Evolutionary conservation across 2,888 invertebrate species (phyloP), one percentile per base, ranked within the genome.

Genomic region (Ceramica pisi): DNA sequence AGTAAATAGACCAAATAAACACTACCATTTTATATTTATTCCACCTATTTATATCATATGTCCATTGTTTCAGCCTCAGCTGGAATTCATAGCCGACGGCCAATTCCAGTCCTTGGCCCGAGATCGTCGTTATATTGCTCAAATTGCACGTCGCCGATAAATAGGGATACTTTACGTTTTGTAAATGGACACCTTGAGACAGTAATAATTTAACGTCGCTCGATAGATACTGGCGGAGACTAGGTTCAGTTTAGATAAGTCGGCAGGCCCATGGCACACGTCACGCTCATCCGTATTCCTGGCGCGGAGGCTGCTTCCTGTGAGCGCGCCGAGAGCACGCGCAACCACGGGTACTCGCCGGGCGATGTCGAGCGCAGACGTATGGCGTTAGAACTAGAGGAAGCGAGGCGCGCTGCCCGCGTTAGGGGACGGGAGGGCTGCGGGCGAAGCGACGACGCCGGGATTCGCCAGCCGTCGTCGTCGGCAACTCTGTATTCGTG

Each of bases 1-100:
- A 90, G 90, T 92, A 93, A 95, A 95, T 93, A 93, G 93, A 93
- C 92, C 92, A 94, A 94, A 93, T 89, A 92, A 93, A 93, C 91
- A 88, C 78, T 78, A 80, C 85, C 88, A 86, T 91, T 92, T 94
- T 94, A 93, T 93, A 94, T 95, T 93, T 92, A 94, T 92, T 92
- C 92, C 90, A 92, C 91, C 93, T 94, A 94, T 94, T 94, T 94
- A 94, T 94, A 94, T 92, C 92, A 93, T 91, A 90, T 92, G 92
- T 92, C 94, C 95, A 95, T 95, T 95, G 95, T 95, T 93, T 90
- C 91, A 89, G 86, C 89, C 89, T 90, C 90, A 89, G 87, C 87
- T 87, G 91, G 92, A 92, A 94, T 94, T 93, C 93, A 92, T 94
- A 91, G 93, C 94, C 92, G 80, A 83, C 82, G 89, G 93, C 91